Base-by-base conservation (phyloP, 1,140 invertebrate genomes). In the Aphidius gifuensis region DNA sequence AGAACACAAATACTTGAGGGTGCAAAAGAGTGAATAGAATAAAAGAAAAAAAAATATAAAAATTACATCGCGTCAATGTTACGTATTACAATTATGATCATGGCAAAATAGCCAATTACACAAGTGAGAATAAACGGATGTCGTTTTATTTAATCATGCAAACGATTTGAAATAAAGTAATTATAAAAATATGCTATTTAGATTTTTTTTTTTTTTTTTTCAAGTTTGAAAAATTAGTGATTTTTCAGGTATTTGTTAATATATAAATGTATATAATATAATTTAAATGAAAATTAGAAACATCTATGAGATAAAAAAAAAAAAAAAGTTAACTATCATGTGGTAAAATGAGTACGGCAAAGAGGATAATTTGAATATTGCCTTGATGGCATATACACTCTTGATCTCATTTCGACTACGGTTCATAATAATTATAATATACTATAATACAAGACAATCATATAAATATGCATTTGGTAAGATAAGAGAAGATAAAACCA, bases 81-180 rank as follows among this genome's bases (percentile, higher is more conserved):
- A 46, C 3, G 6, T 49, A 6, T 21, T 48, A 48, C 11, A 21
- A 49, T 49, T 6, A 49, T 49, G 1, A 55, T 42, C 1, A 40
- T 40, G 53, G 5, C 43, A 55, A 32, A 32, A 32, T 32, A 43
- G n/a, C 39, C 53, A 55, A 55, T 55, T 55, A 55, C 43, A 55
- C 6, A 11, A 43, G n/a, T 11, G 53, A 55, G 43, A 40, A 43
- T 55, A 43, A 43, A 40, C 7, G 16, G 6, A 40, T 38, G 6
- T 43, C 9, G 5, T 43, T 5, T n/a, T n/a, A 55, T 42, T 55
- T 55, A 40, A n/a, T 16, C 40, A 55, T 43, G 39, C 0, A n/a
- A 55, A 43, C n/a, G 8, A 53, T 55, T 55, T 39, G 39, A 55
- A 38, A 55, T 43, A 55, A 43, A 43, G 11, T 40, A 38, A 55